Evolutionary conservation across 2,797 vertebrate species (phyloP).

Genomic region (Luscinia megarhynchos): DNA sequence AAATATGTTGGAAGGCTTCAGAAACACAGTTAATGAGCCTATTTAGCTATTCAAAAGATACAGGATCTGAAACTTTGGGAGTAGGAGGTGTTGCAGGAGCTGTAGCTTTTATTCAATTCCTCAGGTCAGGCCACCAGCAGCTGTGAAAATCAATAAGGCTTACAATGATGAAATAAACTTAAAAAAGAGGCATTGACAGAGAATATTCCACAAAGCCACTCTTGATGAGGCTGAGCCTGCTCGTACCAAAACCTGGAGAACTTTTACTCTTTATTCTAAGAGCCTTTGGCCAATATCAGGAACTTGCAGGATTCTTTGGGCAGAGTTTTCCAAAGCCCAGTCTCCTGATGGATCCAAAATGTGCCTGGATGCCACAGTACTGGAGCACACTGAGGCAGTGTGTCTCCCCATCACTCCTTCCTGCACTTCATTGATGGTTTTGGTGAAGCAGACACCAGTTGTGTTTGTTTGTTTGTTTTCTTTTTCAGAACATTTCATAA

Average conservation of each 20-base stretch:
- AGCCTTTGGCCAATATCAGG: neutral
- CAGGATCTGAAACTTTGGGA: neutral
- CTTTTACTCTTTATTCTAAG: neutral
- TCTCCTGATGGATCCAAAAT: neutral
- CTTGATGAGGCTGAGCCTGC: neutral
- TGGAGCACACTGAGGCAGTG: neutral
- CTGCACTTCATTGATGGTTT: rapidly evolving
- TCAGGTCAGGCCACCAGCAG: slow-evolving; percentile 31
- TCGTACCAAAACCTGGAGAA: neutral
- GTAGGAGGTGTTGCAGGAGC: neutral
- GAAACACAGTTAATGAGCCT: slow-evolving; percentile 19
- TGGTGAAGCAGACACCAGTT: neutral
- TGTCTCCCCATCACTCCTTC: neutral
- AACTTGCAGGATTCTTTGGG: neutral
- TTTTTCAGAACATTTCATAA: neutral
- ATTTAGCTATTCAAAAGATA: slow-evolving; percentile 23
- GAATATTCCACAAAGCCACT: neutral
- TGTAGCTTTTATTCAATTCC: slow-evolving; percentile 15
- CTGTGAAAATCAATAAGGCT: slow-evolving; percentile 44
- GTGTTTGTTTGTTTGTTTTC: neutral
- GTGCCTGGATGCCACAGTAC: neutral
- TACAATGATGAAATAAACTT: slow-evolving; percentile 44
- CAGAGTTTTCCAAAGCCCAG: neutral
- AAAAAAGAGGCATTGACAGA: slow-evolving; percentile 2
- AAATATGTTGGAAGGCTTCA: neutral